A percentile compares a stretch with the other conserved stretches of the same genome.
Evolutionary conservation across 2,113 vertebrate species (phyloP).

Genomic region (Sterna hirundo): DNA sequence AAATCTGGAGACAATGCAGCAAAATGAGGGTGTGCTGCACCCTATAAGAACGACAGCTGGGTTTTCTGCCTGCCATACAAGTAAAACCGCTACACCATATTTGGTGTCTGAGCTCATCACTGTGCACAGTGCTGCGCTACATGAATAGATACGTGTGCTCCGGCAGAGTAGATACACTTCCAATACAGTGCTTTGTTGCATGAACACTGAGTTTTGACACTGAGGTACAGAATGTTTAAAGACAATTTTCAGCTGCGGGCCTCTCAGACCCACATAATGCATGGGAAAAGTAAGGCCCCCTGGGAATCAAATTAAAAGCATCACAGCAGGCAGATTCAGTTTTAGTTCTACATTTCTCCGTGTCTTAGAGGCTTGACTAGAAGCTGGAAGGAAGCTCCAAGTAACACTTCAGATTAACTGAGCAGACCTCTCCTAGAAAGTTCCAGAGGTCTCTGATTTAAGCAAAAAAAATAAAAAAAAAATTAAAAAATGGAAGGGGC

Average conservation of each 20-base stretch:
- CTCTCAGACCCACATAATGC: neutral
- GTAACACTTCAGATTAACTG: neutral
- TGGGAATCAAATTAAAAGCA: neutral
- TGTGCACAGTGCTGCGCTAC: neutral
- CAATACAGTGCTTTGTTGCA: neutral
- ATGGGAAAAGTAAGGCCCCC: neutral
- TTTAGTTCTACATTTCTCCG: neutral
- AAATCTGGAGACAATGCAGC: neutral
- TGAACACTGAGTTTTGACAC: neutral
- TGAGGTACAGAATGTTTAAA: neutral
- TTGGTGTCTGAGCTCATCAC: neutral
- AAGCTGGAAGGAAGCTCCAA: neutral
- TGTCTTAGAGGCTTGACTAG: neutral
- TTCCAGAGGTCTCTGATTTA: neutral
- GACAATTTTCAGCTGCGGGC: neutral
- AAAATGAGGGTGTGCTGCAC: neutral
- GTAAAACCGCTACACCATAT: neutral
- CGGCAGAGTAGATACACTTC: neutral
- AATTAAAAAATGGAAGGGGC: neutral
- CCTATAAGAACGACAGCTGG: rapidly evolving
- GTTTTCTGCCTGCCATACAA: neutral
- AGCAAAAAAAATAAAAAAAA: neutral
- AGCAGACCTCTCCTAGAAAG: neutral
- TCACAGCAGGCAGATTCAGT: neutral
- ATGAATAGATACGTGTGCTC: rapidly evolving